Evolutionary conservation across 2,113 vertebrate genomes (phyloP).

Genomic region (Diglossa brunneiventris): DNA sequence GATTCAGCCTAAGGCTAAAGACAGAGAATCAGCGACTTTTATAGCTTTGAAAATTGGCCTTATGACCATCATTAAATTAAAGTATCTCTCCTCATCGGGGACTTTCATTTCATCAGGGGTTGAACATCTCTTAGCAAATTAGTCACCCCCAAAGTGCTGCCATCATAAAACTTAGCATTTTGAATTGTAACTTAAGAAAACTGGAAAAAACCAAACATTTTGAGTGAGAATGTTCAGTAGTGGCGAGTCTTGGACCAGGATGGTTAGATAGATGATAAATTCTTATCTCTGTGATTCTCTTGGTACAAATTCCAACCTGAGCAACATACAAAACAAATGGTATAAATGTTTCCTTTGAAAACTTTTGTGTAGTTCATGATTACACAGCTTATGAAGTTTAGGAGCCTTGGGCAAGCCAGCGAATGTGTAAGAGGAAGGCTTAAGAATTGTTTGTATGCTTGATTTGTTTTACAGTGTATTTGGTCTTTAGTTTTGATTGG

Average conservation of each 20-base stretch:
- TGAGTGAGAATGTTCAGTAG: neutral
- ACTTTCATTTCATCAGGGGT: neutral
- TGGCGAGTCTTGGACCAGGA: fast-evolving
- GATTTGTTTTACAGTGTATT: conserved; percentile 93
- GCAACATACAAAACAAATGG: conserved; percentile 53
- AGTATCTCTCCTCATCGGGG: neutral
- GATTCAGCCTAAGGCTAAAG: conserved; percentile 14
- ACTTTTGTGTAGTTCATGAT: conserved; percentile 59
- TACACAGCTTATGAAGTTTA: conserved; percentile 67
- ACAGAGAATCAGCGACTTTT: neutral
- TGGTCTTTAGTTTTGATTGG: conserved; percentile 98
- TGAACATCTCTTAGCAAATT: neutral
- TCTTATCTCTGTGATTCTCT: neutral
- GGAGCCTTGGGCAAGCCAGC: conserved; percentile 74
- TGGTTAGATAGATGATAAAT: neutral
- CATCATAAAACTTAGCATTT: neutral
- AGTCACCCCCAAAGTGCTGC: neutral
- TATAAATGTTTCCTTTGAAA: conserved; percentile 67
- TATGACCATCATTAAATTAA: conserved; percentile 26
- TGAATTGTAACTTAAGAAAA: neutral
- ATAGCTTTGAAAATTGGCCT: conserved; percentile 40
- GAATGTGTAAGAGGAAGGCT: conserved; percentile 64
- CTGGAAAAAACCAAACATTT: neutral
- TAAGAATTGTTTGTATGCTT: conserved; percentile 84
- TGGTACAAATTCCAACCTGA: neutral